Evolutionary conservation across 2,797 vertebrate species (phyloP), one percentile per base, ranked within the genome.

Genomic region (Rousettus madagascariensis): DNA sequence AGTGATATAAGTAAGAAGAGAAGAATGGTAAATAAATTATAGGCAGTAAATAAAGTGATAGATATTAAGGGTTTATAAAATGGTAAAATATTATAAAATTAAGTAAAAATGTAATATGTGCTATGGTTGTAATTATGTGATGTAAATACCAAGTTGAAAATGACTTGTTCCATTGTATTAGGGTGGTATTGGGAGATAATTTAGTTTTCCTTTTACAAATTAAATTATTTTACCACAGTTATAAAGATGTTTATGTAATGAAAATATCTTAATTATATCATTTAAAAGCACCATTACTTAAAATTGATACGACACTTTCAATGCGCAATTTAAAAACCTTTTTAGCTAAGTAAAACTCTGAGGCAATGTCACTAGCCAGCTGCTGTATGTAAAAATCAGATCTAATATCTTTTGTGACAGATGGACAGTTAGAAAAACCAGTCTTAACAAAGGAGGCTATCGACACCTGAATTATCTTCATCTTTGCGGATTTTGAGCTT

Each of bases 401-500:
- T 41, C 57, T 51, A 82, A 19, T 82, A 36, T 38, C 59, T 78
- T n/a, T 24, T 51, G 78, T 84, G 91, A 89, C 65, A 95, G 88
- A 84, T 28, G 71, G 90, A 61, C 57, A 61, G 71, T 78, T 83
- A 83, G 6, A 85, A 36, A n/a, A 95, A 84, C 77, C 80, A 79
- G 71, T 33, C 80, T 59, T 61, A 96, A 91, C 10, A 69, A n/a
- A 78, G 59, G 38, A 97, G 79, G 94, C 71, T 84, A 33, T 57
- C 89, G 86, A 43, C 98, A 99, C 99, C 99, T 1, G 99, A 99
- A 98, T 99, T 99, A 98, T 99, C 99, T 98, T 99, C 99, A 69
- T 99, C 99, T 98, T 99, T 99, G 93, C 99, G 99, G 95, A 99
- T 99, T 98, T 99, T 99, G 74, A 99, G 98, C 92, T 99, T 99